Evolutionary conservation across 2,888 invertebrate genomes (phyloP), one percentile per base, ranked within the genome.

Genomic region (Tachystola acroxantha): DNA sequence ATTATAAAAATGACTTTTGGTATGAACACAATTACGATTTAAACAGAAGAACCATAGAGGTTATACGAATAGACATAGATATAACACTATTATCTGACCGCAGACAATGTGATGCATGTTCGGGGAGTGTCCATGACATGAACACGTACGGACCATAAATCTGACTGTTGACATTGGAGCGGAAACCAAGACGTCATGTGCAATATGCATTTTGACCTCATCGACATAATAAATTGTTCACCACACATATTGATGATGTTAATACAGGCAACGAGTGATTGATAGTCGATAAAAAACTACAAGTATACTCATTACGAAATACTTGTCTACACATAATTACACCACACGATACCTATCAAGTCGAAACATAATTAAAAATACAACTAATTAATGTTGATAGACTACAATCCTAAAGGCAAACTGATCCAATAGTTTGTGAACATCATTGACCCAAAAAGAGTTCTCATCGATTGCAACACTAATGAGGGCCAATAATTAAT

Each of bases 361-460:
- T 50, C 39, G 30, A 48, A 53, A 55, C 20, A 48, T 56, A 60
- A 68, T 65, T 68, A 64, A 57, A 61, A 61, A 10, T 37, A 41
- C 40, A 48, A 64, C 50, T 55, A 60, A 68, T 70, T 63, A 66
- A 61, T 64, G 52, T 43, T 39, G 40, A 39, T 38, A 46, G 41
- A 27, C 16, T 9, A 47, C 48, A 54, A 51, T 54, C 54, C 59
- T 49, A 63, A 57, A 58, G 61, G 54, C 40, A 57, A 63, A 65
- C 63, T 60, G 64, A 62, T 28, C 34, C 20, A 37, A 41, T 51
- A 63, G 60, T 60, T 61, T 57, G 64, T 56, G 62, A 69, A 67
- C 69, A 71, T 71, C 72, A 64, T 70, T 77, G 75, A 78, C 76
- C 79, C 40, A 67, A 60, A 75, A 69, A 64, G 48, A 42, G 44